Evolutionary conservation across 2,113 vertebrate species (phyloP).

Genomic region (Phaethornis superciliosus): DNA sequence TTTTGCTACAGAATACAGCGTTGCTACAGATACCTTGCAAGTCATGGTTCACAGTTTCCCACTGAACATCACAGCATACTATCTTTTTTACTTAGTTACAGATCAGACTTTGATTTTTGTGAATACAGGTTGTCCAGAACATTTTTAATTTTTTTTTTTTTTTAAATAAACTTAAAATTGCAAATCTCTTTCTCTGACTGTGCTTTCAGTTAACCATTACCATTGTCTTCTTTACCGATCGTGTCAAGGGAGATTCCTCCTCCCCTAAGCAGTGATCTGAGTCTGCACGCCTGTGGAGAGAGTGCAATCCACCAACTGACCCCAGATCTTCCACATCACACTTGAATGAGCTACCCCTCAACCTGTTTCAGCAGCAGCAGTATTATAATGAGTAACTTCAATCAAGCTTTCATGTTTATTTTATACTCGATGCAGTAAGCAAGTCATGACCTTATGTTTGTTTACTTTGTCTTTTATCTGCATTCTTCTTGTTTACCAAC

Average conservation of each 20-base stretch:
- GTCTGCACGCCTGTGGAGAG: neutral
- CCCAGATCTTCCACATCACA: neutral
- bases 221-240: neutral
- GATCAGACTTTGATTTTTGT: neutral
- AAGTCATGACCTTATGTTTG: constrained; percentile 50
- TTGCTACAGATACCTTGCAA: neutral
- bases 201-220: neutral
- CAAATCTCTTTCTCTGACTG: neutral
- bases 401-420: constrained; percentile 18
- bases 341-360: neutral
- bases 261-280: neutral
- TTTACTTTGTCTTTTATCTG: constrained; percentile 66
- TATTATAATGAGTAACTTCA: constrained; percentile 62
- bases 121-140: neutral
- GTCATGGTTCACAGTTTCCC: neutral
- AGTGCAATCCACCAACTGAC: neutral
- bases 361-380: neutral
- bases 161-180: neutral
- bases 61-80: neutral
- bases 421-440: neutral
- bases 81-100: neutral
- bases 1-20: neutral
- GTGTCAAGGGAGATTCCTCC: neutral
- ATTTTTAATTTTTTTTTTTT: neutral
- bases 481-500: constrained; percentile 61